A percentile compares a stretch with the other conserved stretches of the same genome.
phyloP scores from a whole-genome alignment of 2,888 invertebrate species.

The Helleia helle region DNA sequence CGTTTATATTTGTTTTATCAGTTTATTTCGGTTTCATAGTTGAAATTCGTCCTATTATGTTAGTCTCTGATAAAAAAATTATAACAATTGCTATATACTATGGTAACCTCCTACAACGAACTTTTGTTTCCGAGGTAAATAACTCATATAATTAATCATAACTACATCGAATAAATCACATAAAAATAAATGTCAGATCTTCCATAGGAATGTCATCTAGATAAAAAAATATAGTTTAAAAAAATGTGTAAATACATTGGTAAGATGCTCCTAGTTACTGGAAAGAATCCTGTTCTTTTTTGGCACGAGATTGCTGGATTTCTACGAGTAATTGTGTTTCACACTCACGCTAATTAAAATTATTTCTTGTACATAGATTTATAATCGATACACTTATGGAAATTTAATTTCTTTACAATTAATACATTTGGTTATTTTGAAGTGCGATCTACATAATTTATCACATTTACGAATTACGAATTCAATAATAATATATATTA shows the following conservation, averaged over 20 bases:
- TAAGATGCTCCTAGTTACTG: no score
- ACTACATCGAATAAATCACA: background rate
- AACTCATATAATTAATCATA: background rate
- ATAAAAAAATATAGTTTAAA: constrained; percentile 1
- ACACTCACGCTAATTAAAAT: background rate
- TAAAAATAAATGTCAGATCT: constrained; percentile 5
- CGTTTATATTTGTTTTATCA: no score
- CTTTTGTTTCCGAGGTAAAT: background rate
- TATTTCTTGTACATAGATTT: background rate
- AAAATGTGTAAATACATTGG: background rate
- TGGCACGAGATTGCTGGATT: background rate
- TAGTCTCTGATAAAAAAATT: no score
- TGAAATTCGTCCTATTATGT: no score
- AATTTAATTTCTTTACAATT: background rate
- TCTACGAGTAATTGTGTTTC: background rate
- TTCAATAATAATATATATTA: no score
- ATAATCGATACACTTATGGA: background rate
- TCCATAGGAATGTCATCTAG: constrained; percentile 1
- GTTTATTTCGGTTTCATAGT: no score
- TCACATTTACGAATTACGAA: no score
- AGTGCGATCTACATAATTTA: no score
- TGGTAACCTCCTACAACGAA: no score
- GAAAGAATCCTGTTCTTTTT: background rate
- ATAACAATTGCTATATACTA: no score
- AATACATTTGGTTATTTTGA: no score